Evolutionary conservation across 2,113 vertebrate species (phyloP).

Genomic region (Etheostoma spectabile): DNA sequence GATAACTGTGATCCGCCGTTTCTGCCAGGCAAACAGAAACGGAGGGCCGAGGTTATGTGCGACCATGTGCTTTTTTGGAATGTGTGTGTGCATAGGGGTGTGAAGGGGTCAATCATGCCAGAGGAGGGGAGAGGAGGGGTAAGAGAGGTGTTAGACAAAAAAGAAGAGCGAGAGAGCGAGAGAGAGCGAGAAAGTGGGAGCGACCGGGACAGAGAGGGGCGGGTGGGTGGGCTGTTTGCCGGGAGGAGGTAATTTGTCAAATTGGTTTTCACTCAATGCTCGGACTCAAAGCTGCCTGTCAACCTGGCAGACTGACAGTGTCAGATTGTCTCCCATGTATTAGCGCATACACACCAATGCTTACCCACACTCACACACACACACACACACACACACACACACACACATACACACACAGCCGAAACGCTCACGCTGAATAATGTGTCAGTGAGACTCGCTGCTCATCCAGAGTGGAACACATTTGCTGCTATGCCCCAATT

Average conservation of each 20-base stretch:
- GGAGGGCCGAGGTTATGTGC: slow-evolving; percentile 76
- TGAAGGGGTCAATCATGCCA: slow-evolving; percentile 70
- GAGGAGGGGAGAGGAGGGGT: slow-evolving; percentile 41
- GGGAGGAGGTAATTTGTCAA: slow-evolving; percentile 85
- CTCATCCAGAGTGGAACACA: slow-evolving; percentile 45
- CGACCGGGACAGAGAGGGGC: slow-evolving; percentile 53
- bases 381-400: slow-evolving; percentile 34
- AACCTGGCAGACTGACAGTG: slow-evolving; percentile 81
- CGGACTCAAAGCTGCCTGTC: slow-evolving; percentile 85
- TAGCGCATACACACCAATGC: slow-evolving; percentile 44
- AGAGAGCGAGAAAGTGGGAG: slow-evolving; percentile 6
- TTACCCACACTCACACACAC: background rate
- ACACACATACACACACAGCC: background rate
- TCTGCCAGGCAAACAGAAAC: slow-evolving; percentile 90
- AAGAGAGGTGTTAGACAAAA: slow-evolving; percentile 55
- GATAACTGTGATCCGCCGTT: slow-evolving; percentile 88
- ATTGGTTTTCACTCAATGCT: slow-evolving; percentile 87
- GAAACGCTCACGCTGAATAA: slow-evolving; percentile 36
- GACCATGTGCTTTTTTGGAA: slow-evolving; percentile 49
- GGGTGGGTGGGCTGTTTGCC: slow-evolving; percentile 67
- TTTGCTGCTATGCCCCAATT: slow-evolving; percentile 55
- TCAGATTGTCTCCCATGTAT: slow-evolving; percentile 89
- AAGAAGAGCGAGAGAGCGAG: slow-evolving; percentile 30
- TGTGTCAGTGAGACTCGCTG: slow-evolving; percentile 48
- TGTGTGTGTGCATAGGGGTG: slow-evolving; percentile 41